These are phyloP conservation scores for Strix aluco DNA, from an alignment of 2,113 vertebrate genomes.

Conservation along the genomic window DNA sequence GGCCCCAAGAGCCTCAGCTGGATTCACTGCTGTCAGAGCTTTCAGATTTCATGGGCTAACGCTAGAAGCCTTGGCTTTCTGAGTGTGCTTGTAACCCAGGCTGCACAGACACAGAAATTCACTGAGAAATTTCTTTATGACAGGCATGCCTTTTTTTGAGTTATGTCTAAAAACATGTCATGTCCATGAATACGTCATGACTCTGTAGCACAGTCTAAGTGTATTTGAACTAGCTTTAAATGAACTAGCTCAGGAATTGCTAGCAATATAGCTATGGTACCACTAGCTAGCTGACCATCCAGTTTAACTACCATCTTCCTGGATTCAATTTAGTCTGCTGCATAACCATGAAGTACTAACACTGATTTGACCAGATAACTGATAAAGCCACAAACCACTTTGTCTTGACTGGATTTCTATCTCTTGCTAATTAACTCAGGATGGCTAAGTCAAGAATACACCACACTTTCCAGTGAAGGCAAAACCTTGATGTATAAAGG, in stretches of 20 bases:
- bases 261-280: background rate
- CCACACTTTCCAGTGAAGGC: background rate
- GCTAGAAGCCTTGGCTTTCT: background rate
- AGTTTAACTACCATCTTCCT: background rate
- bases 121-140: background rate
- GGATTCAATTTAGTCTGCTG: background rate
- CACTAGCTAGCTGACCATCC: background rate
- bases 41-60: accelerated
- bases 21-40: background rate
- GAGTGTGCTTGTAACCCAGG: background rate
- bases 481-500: background rate
- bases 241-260: background rate
- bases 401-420: background rate
- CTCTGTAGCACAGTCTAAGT: background rate
- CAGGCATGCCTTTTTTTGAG: background rate
- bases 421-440: background rate
- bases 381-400: background rate
- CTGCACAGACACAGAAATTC: background rate
- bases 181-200: background rate
- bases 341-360: background rate
- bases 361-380: background rate
- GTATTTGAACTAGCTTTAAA: background rate
- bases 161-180: background rate
- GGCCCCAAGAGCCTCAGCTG: background rate
- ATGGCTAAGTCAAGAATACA: background rate